These are phyloP conservation scores for Trachymyrmex septentrionalis DNA, from an alignment of 1,140 invertebrate species.

Conservation along the genomic window DNA sequence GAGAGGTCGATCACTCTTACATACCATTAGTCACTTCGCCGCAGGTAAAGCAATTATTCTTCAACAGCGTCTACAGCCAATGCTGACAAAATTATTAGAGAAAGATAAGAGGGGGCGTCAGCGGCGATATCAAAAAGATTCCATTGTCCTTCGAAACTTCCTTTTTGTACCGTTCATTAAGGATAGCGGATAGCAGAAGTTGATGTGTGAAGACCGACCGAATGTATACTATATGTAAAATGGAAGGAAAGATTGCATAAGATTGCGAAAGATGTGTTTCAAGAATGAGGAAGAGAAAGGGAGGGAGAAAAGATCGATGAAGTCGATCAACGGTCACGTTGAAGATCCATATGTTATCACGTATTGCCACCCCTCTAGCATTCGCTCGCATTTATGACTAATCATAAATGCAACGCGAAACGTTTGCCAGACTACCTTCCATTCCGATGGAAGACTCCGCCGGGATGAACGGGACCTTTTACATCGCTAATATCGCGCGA, in stretches of 20 bases:
- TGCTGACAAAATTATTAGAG: constrained; percentile 2
- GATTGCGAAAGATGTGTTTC: not conserved
- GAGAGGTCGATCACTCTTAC: constrained; percentile 59
- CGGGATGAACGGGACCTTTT: constrained; percentile 52
- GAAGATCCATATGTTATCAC: constrained; percentile 22
- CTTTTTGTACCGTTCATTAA: not conserved
- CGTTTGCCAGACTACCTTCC: not conserved
- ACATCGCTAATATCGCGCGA: constrained; percentile 71
- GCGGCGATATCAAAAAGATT: not conserved
- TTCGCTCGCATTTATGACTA: constrained; percentile 61
- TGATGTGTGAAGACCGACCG: constrained; percentile 33
- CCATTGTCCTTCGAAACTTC: not conserved
- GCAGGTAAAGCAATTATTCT: constrained; percentile 54
- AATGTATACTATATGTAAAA: constrained; percentile 64
- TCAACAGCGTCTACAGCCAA: constrained; percentile 23
- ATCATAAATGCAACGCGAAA: constrained; percentile 72
- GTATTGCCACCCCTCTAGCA: not conserved
- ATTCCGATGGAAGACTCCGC: constrained; percentile 63
- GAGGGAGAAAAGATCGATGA: constrained; percentile 19
- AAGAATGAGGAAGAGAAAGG: not conserved
- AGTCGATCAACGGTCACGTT: constrained; percentile 40
- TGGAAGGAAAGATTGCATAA: not conserved
- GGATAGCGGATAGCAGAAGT: not conserved
- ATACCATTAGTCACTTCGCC: constrained; percentile 56
- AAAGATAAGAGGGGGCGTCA: not conserved